These are phyloP conservation scores for Pitta sordida DNA, from an alignment of 2,113 vertebrate genomes.

Conservation along the genomic window DNA sequence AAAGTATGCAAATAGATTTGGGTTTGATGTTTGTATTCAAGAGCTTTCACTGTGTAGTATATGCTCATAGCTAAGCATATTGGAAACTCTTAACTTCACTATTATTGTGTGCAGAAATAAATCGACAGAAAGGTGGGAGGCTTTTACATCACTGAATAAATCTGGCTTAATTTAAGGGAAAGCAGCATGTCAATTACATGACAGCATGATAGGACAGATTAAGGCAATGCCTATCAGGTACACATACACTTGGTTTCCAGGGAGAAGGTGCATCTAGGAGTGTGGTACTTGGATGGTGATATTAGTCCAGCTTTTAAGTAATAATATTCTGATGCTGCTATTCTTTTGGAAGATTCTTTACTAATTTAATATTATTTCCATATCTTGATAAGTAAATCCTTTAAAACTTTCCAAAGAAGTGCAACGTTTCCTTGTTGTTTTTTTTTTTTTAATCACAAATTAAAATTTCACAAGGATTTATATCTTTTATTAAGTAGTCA, in stretches of 20 bases:
- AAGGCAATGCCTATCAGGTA: not conserved
- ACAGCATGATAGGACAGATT: not conserved
- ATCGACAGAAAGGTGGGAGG: not conserved
- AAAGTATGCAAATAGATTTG: not conserved
- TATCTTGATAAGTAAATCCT: not conserved
- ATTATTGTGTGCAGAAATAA: not conserved
- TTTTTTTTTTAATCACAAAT: not conserved
- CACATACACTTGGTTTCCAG: not conserved
- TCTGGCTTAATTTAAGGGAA: not conserved
- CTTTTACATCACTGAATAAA: fast-evolving
- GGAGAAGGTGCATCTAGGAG: not conserved
- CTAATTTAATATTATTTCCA: not conserved
- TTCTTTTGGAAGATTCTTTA: not conserved
- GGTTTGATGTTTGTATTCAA: not conserved
- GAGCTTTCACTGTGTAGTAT: not conserved
- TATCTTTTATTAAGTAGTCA: not conserved
- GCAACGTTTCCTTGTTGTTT: not conserved
- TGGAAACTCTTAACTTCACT: not conserved
- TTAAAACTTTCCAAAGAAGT: not conserved
- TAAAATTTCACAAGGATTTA: not conserved
- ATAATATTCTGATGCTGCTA: not conserved
- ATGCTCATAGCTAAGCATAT: not conserved
- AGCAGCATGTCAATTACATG: no score
- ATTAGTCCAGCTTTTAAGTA: not conserved
- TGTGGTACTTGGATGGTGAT: not conserved